These are phyloP conservation scores for Lissonota sp. DNA, from an alignment of 2,888 invertebrate species.

Conservation along the genomic window DNA sequence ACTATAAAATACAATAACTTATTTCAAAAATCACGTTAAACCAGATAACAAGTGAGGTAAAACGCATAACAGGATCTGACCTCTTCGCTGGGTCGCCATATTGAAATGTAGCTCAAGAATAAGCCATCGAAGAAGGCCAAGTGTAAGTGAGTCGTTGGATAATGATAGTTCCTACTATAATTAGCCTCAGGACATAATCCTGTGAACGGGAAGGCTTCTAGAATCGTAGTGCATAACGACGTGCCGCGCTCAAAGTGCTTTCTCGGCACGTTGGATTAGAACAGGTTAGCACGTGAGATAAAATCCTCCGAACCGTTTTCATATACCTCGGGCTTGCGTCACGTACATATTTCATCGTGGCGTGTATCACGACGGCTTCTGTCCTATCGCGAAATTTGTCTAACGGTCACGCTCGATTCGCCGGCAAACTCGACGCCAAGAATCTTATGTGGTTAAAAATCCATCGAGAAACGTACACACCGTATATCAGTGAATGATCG, in stretches of 20 bases:
- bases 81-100: conserved; percentile 1
- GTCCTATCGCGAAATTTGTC: conserved; percentile 50
- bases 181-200: conserved; percentile 57
- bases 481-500: not conserved
- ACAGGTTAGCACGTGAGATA: conserved; percentile 52
- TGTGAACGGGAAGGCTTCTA: conserved; percentile 33
- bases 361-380: conserved; percentile 21
- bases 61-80: not conserved
- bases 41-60: too few species aligned
- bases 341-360: conserved; percentile 29
- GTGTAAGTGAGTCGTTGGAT: conserved; percentile 58
- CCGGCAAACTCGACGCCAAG: conserved; percentile 2
- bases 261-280: conserved; percentile 35
- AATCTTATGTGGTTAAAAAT: too few species aligned
- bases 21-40: too few species aligned
- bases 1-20: too few species aligned
- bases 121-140: conserved; percentile 38
- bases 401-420: conserved; percentile 46
- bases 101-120: conserved; percentile 26
- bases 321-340: conserved; percentile 43
- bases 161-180: conserved; percentile 54
- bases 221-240: conserved; percentile 16
- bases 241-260: not conserved
- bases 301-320: conserved; percentile 16
- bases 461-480: too few species aligned